phyloP scores from a whole-genome alignment of 2,888 invertebrate species.

The Allygus modestus region DNA sequence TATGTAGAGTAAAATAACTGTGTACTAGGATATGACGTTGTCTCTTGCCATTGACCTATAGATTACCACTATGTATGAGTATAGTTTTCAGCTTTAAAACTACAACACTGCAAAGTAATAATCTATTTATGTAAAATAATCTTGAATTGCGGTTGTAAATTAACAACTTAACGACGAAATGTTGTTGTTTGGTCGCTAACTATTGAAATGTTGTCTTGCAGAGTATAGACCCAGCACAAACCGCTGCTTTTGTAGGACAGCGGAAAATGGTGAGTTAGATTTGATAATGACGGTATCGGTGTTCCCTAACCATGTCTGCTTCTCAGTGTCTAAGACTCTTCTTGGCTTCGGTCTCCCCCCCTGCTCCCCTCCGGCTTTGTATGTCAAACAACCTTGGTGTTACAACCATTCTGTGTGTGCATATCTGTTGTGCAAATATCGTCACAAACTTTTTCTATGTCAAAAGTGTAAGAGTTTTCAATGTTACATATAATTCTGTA shows the following conservation, averaged over 20 bases:
- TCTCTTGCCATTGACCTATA: no score
- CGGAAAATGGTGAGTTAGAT: conserved; percentile 77
- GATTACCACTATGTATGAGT: no score
- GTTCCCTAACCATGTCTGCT: conserved; percentile 30
- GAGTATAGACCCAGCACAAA: conserved; percentile 75
- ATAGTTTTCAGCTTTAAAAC: no score
- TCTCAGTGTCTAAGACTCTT: conserved; percentile 6
- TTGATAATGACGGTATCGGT: conserved; percentile 64
- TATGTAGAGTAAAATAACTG: no score
- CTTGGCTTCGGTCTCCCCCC: conserved; percentile 17
- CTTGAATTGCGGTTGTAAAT: background rate
- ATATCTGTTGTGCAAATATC: conserved; percentile 5
- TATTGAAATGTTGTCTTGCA: conserved; percentile 69
- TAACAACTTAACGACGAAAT: background rate
- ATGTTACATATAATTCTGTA: background rate
- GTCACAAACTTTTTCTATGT: background rate
- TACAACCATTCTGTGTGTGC: background rate
- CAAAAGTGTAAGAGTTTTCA: background rate
- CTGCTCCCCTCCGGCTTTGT: conserved; percentile 17
- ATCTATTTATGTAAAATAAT: no score
- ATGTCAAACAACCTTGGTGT: conserved; percentile 6
- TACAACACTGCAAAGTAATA: no score
- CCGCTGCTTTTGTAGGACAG: conserved; percentile 75
- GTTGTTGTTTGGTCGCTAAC: background rate
- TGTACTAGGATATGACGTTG: no score